Evolutionary conservation across 2,113 vertebrate species (phyloP), one percentile per base, ranked within the genome.

Genomic region (Phyllostomus hastatus): DNA sequence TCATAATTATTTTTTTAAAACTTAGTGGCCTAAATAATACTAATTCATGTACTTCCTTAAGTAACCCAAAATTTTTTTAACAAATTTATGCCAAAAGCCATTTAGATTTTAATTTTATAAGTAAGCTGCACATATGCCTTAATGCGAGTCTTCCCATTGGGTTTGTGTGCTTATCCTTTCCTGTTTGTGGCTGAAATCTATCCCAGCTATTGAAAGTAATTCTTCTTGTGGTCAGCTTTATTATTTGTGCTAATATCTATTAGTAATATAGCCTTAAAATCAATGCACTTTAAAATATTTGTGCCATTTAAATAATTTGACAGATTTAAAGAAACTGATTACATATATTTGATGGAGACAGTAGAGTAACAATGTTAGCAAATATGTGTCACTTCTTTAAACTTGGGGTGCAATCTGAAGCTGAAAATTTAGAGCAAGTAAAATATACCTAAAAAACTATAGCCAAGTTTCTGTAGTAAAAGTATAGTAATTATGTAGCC

Each of bases 211-310:
- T 61, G 76, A 88, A 59, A 83, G 11, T 88, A 41, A 73, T 10
- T 91, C 79, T 92, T 69, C 50, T 52, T 54, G 15, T 61, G 50
- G 16, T 94, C 73, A 59, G 0, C 84, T 79, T 93, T 24, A 59
- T 79, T 64, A 24, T 78, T 95, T 79, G 22, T 96, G 0, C 70
- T 91, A 72, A 14, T 88, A 41, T 69, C 57, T 54, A 78, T 83
- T 10, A 41, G 85, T 80, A 93, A 93, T 7, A 3, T 59, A 86
- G 81, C 89, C 97, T 96, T 97, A 95, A 95, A 43, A 76, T 9
- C 54, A 85, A 94, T 94, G 96, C 94, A 95, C 96, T 98, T 98
- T 95, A 75, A 90, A 48, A 82, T 70, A 88, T 76, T 73, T 85
- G 0, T 98, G 94, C 89, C 93, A 96, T 91, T 96, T 91, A 87